Evolutionary conservation across 1,140 invertebrate genomes (phyloP).

Genomic region (Tyrophagus putrescentiae): DNA sequence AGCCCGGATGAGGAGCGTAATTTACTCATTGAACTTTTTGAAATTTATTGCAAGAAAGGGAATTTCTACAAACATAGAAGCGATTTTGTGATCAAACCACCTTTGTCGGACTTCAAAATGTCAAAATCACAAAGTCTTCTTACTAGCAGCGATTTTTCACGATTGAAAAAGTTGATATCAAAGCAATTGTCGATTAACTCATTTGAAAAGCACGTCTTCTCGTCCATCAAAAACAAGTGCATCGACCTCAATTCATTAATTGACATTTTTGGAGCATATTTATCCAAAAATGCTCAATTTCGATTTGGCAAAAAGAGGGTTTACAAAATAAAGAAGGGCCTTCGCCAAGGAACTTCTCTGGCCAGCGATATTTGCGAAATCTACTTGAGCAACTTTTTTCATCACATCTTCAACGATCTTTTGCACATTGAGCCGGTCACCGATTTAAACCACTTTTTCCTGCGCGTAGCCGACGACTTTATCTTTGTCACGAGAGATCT

Average conservation of each 20-base stretch:
- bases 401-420: not conserved
- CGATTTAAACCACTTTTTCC: not conserved
- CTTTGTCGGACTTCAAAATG: not conserved
- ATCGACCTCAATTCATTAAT: not conserved
- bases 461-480: not conserved
- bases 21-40: not conserved
- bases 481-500: not conserved
- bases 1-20: not conserved
- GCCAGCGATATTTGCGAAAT: not conserved
- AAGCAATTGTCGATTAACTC: not conserved
- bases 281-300: not conserved
- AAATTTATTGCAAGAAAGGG: not conserved
- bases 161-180: no score
- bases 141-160: no score
- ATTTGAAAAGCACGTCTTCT: not conserved
- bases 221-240: not conserved
- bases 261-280: not conserved
- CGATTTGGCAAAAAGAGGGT: not conserved
- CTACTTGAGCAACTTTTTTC: not conserved
- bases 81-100: not conserved
- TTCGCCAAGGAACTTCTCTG: not conserved
- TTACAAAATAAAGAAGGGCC: not conserved
- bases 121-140: not conserved
- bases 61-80: not conserved
- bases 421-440: not conserved